Evolutionary conservation across 2,113 vertebrate genomes (phyloP).

Genomic region (Pogona vitticeps): DNA sequence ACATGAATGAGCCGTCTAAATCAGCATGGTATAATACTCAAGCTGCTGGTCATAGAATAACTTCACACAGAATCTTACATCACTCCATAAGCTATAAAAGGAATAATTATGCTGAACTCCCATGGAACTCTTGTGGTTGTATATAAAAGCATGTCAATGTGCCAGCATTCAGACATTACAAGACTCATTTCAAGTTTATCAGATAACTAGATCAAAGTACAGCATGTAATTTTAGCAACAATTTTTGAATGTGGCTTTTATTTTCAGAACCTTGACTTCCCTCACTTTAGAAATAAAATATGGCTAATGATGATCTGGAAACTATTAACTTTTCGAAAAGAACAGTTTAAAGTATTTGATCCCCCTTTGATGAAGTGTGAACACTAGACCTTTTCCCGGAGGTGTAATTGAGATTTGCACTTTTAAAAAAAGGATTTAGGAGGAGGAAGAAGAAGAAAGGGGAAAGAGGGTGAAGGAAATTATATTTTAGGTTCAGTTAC

Average conservation of each 20-base stretch:
- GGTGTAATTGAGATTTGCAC: conserved; percentile 51
- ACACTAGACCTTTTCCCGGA: conserved; percentile 57
- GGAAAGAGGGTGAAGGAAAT: background rate
- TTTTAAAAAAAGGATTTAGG: conserved; percentile 26
- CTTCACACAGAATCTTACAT: conserved; percentile 15
- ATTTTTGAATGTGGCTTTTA: conserved; percentile 53
- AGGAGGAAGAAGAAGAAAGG: background rate
- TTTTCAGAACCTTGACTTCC: conserved; percentile 54
- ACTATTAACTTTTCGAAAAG: conserved; percentile 66
- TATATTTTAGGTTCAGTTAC: conserved; percentile 31
- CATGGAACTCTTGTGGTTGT: conserved; percentile 1
- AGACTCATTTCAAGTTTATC: conserved; percentile 41
- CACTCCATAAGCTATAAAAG: conserved; percentile 13
- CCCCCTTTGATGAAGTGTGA: conserved; percentile 73
- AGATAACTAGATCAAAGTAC: conserved; percentile 45
- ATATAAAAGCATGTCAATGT: conserved; percentile 20
- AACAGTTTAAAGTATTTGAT: conserved; percentile 70
- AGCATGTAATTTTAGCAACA: conserved; percentile 34
- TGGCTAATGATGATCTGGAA: conserved; percentile 70
- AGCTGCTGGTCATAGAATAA: conserved; percentile 10
- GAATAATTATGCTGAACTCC: conserved; percentile 30
- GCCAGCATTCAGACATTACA: conserved; percentile 19
- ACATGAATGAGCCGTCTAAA: background rate
- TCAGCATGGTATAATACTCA: conserved; percentile 1
- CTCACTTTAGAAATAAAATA: conserved; percentile 47